Conservation (phyloP, 2,888 invertebrate genomes). For the Harmothoe impar region DNA sequence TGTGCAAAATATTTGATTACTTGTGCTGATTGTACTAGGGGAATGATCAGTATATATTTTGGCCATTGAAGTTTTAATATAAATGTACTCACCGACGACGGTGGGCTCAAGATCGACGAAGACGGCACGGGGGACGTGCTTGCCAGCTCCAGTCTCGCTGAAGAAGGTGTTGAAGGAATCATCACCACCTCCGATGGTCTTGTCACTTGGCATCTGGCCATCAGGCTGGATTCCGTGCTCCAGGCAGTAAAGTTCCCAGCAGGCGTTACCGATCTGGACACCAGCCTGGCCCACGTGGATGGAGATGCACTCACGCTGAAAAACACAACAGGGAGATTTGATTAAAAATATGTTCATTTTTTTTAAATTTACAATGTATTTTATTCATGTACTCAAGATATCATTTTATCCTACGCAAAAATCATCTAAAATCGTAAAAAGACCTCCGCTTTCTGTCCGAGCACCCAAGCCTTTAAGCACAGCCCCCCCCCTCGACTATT, state of each 20-base stretch:
- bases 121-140: neutral
- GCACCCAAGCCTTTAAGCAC: no score
- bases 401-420: no score
- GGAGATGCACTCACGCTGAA: constrained; percentile 23
- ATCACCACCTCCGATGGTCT: neutral
- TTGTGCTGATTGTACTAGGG: neutral
- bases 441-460: no score
- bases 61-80: neutral
- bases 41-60: neutral
- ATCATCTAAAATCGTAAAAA: no score
- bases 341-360: neutral
- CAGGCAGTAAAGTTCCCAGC: constrained; percentile 1
- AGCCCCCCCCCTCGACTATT: no score
- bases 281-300: constrained; percentile 21
- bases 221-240: constrained; percentile 15
- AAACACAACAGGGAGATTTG: neutral
- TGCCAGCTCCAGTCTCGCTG: constrained; percentile 7
- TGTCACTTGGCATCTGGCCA: constrained; percentile 11
- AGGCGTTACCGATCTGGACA: constrained; percentile 23
- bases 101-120: constrained; percentile 1
- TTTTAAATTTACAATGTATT: no score
- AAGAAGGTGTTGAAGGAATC: constrained; percentile 22
- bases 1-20: neutral
- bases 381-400: no score
- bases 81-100: neutral